These are phyloP conservation scores for Tipula unca DNA, from an alignment of 2,888 invertebrate genomes.

Conservation along the genomic window DNA sequence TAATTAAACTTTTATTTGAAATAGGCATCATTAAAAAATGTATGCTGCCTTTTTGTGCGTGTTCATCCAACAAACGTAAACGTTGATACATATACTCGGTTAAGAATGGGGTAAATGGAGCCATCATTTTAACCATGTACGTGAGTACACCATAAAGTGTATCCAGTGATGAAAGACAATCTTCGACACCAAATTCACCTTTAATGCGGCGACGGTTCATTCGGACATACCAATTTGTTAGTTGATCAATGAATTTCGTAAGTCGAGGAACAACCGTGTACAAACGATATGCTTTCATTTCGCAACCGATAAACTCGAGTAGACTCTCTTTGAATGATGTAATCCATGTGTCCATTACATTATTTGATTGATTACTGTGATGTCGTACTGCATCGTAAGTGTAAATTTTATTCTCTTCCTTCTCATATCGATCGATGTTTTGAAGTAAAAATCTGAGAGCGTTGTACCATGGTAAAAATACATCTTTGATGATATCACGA, in stretches of 20 bases:
- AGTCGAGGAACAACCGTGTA: constrained; percentile 93
- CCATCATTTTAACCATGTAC: constrained; percentile 87
- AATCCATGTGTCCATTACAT: constrained; percentile 97
- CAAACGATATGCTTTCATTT: constrained; percentile 90
- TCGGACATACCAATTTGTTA: constrained; percentile 98
- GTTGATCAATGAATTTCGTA: constrained; percentile 92
- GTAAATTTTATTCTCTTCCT: constrained; percentile 52
- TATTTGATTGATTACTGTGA: constrained; percentile 41
- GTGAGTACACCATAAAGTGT: constrained; percentile 83
- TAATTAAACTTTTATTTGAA: constrained; percentile 60
- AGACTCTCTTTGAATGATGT: constrained; percentile 92
- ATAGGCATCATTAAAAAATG: constrained; percentile 88
- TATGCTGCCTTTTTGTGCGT: constrained; percentile 52
- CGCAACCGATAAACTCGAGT: constrained; percentile 75
- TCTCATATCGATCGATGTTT: constrained; percentile 75
- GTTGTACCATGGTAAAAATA: constrained; percentile 95
- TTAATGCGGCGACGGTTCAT: constrained; percentile 93
- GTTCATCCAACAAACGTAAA: constrained; percentile 52
- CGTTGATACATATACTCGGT: constrained; percentile 93
- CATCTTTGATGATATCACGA: constrained; percentile 90
- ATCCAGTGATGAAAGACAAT: constrained; percentile 75
- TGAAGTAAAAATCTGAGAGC: constrained; percentile 90
- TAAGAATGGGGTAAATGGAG: constrained; percentile 95
- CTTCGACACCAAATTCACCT: constrained; percentile 74
- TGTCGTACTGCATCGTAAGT: constrained; percentile 48